phyloP scores from a whole-genome alignment of 2,113 vertebrate species.

The Mesocricetus auratus region DNA sequence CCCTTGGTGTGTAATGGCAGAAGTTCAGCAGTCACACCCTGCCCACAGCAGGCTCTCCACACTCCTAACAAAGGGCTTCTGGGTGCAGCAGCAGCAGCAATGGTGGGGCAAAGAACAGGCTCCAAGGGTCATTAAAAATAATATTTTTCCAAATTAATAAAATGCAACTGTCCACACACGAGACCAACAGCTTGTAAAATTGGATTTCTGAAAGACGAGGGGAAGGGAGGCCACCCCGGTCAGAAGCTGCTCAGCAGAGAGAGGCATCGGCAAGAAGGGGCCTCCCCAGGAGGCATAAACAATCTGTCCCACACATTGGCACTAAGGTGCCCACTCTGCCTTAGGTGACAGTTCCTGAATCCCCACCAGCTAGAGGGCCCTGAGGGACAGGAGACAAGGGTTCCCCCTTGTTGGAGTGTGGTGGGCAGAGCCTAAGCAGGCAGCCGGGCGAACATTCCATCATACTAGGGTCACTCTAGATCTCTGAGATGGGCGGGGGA shows the following conservation, averaged over 20 bases:
- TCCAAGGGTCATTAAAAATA: constrained; percentile 81
- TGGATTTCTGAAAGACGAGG: constrained; percentile 85
- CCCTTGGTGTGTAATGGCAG: constrained; percentile 47
- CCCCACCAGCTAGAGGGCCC: background rate
- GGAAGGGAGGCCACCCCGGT: constrained; percentile 66
- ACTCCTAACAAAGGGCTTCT: constrained; percentile 61
- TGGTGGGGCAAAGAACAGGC: constrained; percentile 75
- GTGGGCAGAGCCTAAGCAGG: background rate
- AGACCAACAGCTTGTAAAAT: constrained; percentile 88
- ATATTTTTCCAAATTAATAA: constrained; percentile 84
- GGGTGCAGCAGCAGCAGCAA: constrained; percentile 54
- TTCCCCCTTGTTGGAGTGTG: fast-evolving
- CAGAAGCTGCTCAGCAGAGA: constrained; percentile 51
- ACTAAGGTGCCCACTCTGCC: fast-evolving
- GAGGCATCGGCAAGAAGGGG: background rate
- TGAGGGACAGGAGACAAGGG: background rate
- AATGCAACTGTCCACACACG: constrained; percentile 86
- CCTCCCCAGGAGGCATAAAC: background rate
- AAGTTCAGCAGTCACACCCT: constrained; percentile 26
- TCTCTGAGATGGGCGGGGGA: background rate
- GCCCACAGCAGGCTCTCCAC: constrained; percentile 53
- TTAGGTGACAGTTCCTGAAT: background rate
- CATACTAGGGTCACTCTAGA: background rate
- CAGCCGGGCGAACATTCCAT: background rate
- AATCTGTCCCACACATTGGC: background rate